Evolutionary conservation across 2,888 invertebrate species (phyloP), one percentile per base, ranked within the genome.

Genomic region (Ptilodon capucinus): DNA sequence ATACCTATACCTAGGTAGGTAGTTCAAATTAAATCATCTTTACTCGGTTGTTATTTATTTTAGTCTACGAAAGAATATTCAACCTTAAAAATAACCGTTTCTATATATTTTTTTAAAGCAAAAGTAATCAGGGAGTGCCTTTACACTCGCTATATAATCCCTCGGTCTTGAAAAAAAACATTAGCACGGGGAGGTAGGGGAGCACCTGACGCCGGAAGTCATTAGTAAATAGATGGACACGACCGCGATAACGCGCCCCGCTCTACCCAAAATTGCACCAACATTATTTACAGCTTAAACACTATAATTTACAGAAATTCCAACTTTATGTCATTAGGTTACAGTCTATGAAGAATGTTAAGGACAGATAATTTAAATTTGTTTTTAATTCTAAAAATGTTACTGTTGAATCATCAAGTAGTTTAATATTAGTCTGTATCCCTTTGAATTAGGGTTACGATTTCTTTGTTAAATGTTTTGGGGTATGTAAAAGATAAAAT

Each of bases 171-270:
- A 71, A 79, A 80, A 82, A 79, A 76, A 79, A 70, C 73, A 79
- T 80, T 77, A 74, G 66, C 52, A 68, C 71, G 68, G 76, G 79
- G 74, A 73, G 73, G 68, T 54, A 65, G 67, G 74, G 79, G 75
- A 71, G 73, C 88, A 89, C 90, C 90, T 90, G 90, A 86, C 86
- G 84, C 81, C 86, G 90, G 90, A 91, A 90, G 88, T 90, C 89
- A 91, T 91, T 91, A 91, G 83, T 87, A 89, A 91, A 91, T 91
- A 89, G 87, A 90, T 86, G 87, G 86, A 81, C 86, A 80, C 79
- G 74, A 71, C 67, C 67, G 71, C 76, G 89, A 88, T 88, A 88
- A 85, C 84, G 76, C 86, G 76, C 86, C 86, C 83, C 75, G 74
- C 78, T 83, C 86, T 83, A 74, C 81, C 84, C 78, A 59, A 87